Evolutionary conservation across 2,797 vertebrate genomes (phyloP).

Genomic region (Notamacropus eugenii): DNA sequence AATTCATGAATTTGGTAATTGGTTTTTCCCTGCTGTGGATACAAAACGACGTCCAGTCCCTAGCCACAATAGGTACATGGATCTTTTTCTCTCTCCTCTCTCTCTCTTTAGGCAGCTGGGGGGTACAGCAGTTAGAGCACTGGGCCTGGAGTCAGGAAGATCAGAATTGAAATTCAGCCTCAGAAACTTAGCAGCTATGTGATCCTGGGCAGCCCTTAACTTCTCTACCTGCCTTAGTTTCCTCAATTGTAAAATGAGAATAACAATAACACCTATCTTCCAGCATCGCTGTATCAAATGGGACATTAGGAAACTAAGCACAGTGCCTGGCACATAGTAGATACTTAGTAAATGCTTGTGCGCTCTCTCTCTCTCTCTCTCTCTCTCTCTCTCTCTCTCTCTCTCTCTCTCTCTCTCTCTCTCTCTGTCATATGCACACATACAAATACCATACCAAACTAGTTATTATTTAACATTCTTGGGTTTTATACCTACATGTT

Average conservation of each 20-base stretch:
- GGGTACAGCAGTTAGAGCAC: background rate
- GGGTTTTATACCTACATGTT: background rate
- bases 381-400: too few relatives aligned
- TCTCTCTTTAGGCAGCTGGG: background rate
- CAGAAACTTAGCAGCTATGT: background rate
- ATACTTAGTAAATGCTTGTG: too few relatives aligned
- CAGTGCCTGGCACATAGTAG: too few relatives aligned
- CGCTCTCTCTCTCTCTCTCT: too few relatives aligned
- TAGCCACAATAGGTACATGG: constrained; percentile 38
- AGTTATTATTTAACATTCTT: background rate
- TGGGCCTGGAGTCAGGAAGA: background rate
- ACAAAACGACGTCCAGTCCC: background rate
- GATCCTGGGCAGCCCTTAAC: background rate
- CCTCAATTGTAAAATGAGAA: too few relatives aligned
- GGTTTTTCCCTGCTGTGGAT: background rate
- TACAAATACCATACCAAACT: background rate
- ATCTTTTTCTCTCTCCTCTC: background rate
- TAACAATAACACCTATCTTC: too few relatives aligned
- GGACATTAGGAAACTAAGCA: too few relatives aligned
- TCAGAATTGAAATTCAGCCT: background rate
- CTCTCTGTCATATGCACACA: too few relatives aligned
- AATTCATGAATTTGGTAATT: constrained; percentile 10
- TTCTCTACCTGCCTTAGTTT: too few relatives aligned
- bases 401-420: too few relatives aligned
- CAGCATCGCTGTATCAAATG: too few relatives aligned